A percentile compares a stretch with the other conserved stretches of the same genome.
Conservation (phyloP, 2,797 vertebrate species). For the Numenius phaeopus region DNA sequence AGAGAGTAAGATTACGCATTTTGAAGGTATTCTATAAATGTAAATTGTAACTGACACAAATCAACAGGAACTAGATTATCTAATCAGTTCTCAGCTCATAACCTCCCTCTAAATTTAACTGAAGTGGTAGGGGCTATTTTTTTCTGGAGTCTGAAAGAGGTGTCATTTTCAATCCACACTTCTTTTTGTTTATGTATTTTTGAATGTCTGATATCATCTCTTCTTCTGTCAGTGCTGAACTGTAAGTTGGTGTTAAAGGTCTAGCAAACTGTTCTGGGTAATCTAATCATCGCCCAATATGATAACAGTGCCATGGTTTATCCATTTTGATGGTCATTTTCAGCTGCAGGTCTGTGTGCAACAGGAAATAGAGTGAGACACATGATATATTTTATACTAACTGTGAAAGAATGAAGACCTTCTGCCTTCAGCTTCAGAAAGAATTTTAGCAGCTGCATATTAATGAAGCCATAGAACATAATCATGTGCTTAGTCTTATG, state of each 20-base stretch:
- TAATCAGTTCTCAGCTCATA: conserved; percentile 46
- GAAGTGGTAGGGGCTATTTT: conserved; percentile 34
- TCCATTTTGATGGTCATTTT: conserved; percentile 39
- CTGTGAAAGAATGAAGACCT: background rate
- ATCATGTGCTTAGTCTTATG: background rate
- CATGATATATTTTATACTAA: background rate
- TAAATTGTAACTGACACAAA: conserved; percentile 21
- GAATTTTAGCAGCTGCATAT: background rate
- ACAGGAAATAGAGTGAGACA: background rate
- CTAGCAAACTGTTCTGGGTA: conserved; percentile 26
- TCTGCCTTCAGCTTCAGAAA: background rate
- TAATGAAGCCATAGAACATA: background rate
- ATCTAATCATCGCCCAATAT: conserved; percentile 35
- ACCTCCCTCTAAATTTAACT: conserved; percentile 56
- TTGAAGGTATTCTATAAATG: conserved; percentile 16
- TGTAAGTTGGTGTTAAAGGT: conserved; percentile 41
- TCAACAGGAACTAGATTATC: conserved; percentile 13
- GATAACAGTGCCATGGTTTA: background rate
- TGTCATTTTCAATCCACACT: conserved; percentile 60
- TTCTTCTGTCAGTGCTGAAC: conserved; percentile 41
- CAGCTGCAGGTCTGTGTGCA: background rate
- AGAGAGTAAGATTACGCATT: background rate
- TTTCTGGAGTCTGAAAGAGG: background rate
- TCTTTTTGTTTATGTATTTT: conserved; percentile 60
- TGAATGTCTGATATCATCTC: conserved; percentile 50